phyloP scores from a whole-genome alignment of 2,797 vertebrate species.

The Acanthornis magna region DNA sequence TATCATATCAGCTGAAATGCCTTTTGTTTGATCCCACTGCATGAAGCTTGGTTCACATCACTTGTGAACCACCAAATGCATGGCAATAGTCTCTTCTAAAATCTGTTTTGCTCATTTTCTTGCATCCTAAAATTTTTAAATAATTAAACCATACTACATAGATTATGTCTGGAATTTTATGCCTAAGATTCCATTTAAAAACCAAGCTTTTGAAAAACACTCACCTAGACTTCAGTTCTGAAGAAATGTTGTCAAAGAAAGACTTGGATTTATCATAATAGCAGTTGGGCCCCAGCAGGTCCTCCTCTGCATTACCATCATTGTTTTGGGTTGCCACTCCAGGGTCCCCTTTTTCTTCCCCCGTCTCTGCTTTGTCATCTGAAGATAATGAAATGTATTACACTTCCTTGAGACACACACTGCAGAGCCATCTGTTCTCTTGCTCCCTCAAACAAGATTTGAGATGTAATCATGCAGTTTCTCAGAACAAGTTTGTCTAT shows the following conservation, averaged over 20 bases:
- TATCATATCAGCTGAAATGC: neutral
- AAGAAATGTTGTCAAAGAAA: conserved; percentile 96
- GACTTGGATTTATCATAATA: conserved; percentile 96
- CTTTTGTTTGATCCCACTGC: neutral
- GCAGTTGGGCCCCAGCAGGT: conserved; percentile 85
- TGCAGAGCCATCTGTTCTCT: conserved; percentile 42
- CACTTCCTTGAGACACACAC: neutral
- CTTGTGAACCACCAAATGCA: neutral
- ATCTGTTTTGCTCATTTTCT: too few species aligned
- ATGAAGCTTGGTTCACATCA: neutral
- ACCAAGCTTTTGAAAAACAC: neutral
- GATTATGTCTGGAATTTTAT: neutral
- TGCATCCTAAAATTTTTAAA: neutral
- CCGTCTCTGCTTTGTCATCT: conserved; percentile 79
- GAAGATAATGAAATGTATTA: conserved; percentile 49
- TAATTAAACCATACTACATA: neutral
- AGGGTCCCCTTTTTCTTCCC: conserved; percentile 79
- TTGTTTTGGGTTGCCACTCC: conserved; percentile 74
- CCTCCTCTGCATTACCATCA: conserved; percentile 73
- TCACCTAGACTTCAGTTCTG: conserved; percentile 90
- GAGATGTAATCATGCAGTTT: conserved; percentile 24
- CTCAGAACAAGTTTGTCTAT: neutral
- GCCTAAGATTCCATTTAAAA: neutral
- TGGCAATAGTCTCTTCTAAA: neutral
- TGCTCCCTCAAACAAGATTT: conserved; percentile 11